These are phyloP conservation scores for Byasa hedistus DNA, from an alignment of 2,888 invertebrate genomes.

Conservation along the genomic window DNA sequence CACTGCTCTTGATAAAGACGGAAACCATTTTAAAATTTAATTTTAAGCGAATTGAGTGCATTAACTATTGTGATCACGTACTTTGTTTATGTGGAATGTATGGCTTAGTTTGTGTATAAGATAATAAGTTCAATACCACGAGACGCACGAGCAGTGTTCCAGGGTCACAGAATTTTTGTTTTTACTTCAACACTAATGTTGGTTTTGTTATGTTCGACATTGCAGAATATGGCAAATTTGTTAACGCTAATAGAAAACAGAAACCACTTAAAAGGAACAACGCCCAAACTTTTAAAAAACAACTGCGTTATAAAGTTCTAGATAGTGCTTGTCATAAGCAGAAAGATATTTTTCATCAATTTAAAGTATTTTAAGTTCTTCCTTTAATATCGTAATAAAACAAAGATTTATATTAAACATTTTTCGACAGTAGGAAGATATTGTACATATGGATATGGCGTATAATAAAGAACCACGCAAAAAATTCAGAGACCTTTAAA, in stretches of 20 bases:
- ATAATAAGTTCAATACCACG: slow-evolving; percentile 57
- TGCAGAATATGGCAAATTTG: background rate
- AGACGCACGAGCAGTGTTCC: slow-evolving; percentile 49
- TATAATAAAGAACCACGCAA: slow-evolving; percentile 8
- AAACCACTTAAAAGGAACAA: background rate
- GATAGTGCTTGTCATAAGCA: too few relatives aligned
- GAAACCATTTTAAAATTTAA: background rate
- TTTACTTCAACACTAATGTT: background rate
- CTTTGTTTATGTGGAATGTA: slow-evolving; percentile 1
- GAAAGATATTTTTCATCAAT: background rate
- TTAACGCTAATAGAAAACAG: background rate
- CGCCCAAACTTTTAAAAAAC: too few relatives aligned
- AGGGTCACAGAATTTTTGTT: slow-evolving; percentile 4
- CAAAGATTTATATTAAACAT: slow-evolving; percentile 11
- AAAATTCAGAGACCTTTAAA: slow-evolving; percentile 48
- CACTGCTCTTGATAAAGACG: too few relatives aligned
- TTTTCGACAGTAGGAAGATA: slow-evolving; percentile 8
- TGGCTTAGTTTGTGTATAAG: slow-evolving; percentile 33
- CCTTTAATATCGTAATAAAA: background rate
- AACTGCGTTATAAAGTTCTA: too few relatives aligned
- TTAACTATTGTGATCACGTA: slow-evolving; percentile 9
- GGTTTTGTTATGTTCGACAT: background rate
- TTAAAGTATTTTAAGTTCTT: background rate
- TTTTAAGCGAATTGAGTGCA: background rate
- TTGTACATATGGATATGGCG: background rate